A percentile compares a stretch with the other conserved stretches of the same genome.
Conservation (phyloP, 1,140 invertebrate species). For the Drosophila nigromelanica region DNA sequence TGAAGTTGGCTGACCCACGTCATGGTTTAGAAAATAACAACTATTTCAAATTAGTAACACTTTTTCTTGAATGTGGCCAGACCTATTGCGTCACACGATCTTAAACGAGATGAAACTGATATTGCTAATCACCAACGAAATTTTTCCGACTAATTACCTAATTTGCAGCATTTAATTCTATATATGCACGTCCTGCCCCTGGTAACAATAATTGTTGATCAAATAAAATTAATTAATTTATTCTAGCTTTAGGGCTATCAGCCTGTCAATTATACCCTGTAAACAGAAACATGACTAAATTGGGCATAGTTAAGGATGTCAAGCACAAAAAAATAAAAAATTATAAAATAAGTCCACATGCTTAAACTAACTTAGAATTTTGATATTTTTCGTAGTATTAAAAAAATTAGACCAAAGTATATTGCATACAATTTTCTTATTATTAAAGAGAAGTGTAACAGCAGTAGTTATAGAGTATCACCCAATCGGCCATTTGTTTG, state of each 20-base stretch:
- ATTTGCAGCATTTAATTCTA: conserved; percentile 4
- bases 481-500: not conserved
- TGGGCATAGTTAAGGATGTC: not conserved
- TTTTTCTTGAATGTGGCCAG: not conserved
- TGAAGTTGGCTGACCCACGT: conserved; percentile 6
- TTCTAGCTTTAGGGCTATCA: conserved; percentile 46
- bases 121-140: not conserved
- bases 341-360: not conserved
- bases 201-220: conserved; percentile 19
- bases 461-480: not conserved
- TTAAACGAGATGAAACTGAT: not conserved
- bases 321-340: not conserved
- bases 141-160: conserved; percentile 9
- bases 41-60: not conserved
- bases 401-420: too few species aligned
- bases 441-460: not conserved
- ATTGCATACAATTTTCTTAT: too few species aligned
- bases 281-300: not conserved
- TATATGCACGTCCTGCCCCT: conserved; percentile 21
- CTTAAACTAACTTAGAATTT: too few species aligned
- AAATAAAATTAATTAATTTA: conserved; percentile 34
- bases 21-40: not conserved
- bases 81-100: conserved; percentile 12
- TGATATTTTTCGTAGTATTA: too few species aligned
- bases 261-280: conserved; percentile 32